These are phyloP conservation scores for Pavo muticus DNA, from an alignment of 2,113 vertebrate genomes.

Conservation along the genomic window DNA sequence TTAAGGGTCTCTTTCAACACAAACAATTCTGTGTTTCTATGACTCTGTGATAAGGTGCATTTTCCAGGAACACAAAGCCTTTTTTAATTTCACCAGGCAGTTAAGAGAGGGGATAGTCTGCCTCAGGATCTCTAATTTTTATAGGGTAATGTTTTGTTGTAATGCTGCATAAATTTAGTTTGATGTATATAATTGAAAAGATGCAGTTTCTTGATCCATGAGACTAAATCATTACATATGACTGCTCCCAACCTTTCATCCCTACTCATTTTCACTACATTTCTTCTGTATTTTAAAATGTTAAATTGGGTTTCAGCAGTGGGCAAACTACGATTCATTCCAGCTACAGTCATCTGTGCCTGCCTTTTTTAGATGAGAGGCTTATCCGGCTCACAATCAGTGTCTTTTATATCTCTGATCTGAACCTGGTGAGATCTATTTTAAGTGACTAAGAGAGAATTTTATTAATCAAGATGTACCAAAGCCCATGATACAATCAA, in stretches of 20 bases:
- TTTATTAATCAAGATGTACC: neutral
- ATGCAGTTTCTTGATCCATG: neutral
- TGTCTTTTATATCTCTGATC: neutral
- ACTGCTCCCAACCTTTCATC: neutral
- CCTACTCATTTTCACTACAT: neutral
- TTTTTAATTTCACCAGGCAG: neutral
- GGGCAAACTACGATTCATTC: neutral
- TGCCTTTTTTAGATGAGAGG: neutral
- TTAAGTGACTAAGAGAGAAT: neutral
- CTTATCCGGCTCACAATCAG: neutral
- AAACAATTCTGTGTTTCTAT: too few species aligned
- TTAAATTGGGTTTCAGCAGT: neutral
- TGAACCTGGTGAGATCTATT: neutral
- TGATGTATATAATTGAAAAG: slow-evolving; percentile 9
- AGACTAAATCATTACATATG: neutral
- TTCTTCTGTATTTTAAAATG: neutral
- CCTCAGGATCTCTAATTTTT: slow-evolving; percentile 33
- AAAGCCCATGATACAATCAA: neutral
- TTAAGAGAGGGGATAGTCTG: neutral
- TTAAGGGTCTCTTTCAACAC: too few species aligned
- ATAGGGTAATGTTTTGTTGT: neutral
- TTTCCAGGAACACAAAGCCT: neutral
- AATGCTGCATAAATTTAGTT: neutral
- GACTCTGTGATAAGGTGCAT: neutral
- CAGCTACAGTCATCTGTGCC: neutral